phyloP scores from a whole-genome alignment of 2,113 vertebrate genomes.

The Rousettus leschenaultii region DNA sequence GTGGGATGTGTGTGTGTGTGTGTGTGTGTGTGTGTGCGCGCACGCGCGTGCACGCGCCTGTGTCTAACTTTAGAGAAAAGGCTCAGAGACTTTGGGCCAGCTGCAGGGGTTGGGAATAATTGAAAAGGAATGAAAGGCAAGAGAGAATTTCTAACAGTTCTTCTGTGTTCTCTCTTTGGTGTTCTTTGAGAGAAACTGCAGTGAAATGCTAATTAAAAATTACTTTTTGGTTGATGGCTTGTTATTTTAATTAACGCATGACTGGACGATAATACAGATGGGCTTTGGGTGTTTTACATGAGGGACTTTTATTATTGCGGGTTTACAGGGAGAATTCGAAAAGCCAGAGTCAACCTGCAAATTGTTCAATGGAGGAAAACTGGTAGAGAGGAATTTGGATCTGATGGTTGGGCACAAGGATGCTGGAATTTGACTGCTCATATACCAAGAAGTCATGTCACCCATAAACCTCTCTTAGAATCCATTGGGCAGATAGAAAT shows the following conservation, averaged over 20 bases:
- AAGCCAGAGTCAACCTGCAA: background rate
- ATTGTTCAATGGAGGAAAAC: background rate
- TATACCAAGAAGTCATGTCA: background rate
- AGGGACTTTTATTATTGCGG: background rate
- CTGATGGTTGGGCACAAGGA: background rate
- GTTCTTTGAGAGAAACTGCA: slow-evolving; percentile 9
- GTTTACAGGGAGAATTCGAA: background rate
- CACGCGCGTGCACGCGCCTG: no score
- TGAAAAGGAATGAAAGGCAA: slow-evolving; percentile 34
- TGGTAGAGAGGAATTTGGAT: background rate
- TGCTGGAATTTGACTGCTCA: background rate
- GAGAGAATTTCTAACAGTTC: slow-evolving; percentile 42
- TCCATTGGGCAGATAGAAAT: background rate
- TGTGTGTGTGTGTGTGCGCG: background rate
- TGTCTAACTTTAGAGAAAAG: background rate
- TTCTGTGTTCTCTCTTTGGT: background rate
- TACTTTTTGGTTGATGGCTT: background rate
- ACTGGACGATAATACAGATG: background rate
- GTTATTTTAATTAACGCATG: background rate
- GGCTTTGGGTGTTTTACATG: background rate
- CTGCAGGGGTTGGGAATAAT: slow-evolving; percentile 24
- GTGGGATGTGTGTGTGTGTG: background rate
- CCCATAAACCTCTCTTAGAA: background rate
- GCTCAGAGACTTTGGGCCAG: background rate
- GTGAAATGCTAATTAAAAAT: slow-evolving; percentile 27